phyloP scores from a whole-genome alignment of 2,888 invertebrate genomes.

The Euclidia mi region DNA sequence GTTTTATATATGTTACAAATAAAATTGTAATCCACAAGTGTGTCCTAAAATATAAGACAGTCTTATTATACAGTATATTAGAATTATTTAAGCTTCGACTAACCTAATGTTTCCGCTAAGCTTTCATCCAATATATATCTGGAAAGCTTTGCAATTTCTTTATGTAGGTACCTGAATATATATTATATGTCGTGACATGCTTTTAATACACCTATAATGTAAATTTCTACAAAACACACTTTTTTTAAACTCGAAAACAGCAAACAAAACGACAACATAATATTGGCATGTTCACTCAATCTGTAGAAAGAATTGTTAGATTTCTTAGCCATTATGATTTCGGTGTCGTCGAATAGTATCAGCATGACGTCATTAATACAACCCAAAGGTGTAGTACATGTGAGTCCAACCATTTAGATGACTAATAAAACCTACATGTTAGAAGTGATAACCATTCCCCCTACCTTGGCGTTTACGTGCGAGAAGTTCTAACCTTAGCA shows the following conservation, averaged over 20 bases:
- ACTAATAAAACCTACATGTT: constrained; percentile 70
- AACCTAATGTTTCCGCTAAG: constrained; percentile 52
- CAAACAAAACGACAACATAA: not conserved
- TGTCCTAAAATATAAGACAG: too few species aligned
- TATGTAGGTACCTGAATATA: constrained; percentile 27
- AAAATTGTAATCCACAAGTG: not conserved
- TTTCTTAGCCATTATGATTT: constrained; percentile 50
- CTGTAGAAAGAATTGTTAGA: constrained; percentile 35
- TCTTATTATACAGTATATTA: too few species aligned
- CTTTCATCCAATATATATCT: constrained; percentile 54
- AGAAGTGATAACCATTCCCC: constrained; percentile 76
- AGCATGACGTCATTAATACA: constrained; percentile 70
- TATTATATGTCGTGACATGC: constrained; percentile 47
- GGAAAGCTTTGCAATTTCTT: constrained; percentile 50
- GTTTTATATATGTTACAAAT: not conserved
- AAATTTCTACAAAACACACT: constrained; percentile 1
- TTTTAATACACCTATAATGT: constrained; percentile 19
- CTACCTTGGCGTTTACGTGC: constrained; percentile 86
- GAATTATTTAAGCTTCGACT: constrained; percentile 46
- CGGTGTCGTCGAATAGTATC: constrained; percentile 64
- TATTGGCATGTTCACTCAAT: constrained; percentile 9
- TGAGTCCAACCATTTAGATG: constrained; percentile 61
- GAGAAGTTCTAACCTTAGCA: constrained; percentile 67
- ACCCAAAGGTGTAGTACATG: constrained; percentile 87
- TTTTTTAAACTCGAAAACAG: not conserved